Conservation (phyloP, 2,113 vertebrate genomes). For the Ctenomys sociabilis region DNA sequence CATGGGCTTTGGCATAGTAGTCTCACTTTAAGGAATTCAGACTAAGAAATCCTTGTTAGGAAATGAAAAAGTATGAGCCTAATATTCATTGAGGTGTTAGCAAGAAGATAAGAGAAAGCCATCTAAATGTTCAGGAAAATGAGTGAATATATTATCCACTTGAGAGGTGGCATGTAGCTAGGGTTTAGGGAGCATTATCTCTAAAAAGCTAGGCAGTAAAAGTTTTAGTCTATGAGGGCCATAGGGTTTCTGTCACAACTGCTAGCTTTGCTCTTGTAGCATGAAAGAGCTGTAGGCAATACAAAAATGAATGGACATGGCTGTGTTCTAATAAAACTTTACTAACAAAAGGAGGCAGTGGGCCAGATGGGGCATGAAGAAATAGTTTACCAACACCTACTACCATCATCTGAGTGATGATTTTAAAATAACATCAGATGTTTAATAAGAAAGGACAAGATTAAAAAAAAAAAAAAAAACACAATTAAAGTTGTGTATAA, state of each 20-base stretch:
- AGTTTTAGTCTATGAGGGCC: background rate
- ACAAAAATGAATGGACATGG: background rate
- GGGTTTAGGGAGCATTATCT: background rate
- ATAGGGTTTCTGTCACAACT: conserved; percentile 1
- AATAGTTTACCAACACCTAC: background rate
- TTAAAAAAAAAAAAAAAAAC: too few species aligned
- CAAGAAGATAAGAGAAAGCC: conserved; percentile 3
- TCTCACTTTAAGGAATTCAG: background rate
- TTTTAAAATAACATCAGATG: background rate
- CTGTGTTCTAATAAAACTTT: conserved; percentile 47
- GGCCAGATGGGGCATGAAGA: background rate
- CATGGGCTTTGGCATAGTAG: background rate
- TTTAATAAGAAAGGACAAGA: background rate
- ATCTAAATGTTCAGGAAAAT: background rate
- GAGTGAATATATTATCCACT: background rate
- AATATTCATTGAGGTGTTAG: background rate
- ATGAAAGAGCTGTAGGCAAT: background rate
- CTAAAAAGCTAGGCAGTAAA: background rate
- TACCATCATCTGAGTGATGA: background rate
- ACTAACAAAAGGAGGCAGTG: background rate
- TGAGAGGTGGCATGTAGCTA: background rate
- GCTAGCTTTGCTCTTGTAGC: background rate
- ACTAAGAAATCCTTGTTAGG: background rate
- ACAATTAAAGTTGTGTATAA: background rate
- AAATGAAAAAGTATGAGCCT: background rate